These are phyloP conservation scores for Scytalopus superciliaris DNA, from an alignment of 2,113 vertebrate species.

Conservation along the genomic window DNA sequence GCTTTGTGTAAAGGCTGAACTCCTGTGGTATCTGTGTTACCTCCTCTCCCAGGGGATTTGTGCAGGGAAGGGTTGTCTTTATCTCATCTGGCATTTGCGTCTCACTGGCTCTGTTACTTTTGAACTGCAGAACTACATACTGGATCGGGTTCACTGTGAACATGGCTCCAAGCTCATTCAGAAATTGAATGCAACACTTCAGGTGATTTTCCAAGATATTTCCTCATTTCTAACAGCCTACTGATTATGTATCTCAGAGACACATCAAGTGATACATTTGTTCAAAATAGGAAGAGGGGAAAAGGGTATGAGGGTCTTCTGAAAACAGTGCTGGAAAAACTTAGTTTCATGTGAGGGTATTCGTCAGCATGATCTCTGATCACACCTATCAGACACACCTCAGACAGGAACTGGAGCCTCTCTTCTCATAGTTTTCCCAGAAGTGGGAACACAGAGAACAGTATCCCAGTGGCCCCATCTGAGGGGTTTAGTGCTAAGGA, in stretches of 20 bases:
- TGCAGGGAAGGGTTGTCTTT: not conserved
- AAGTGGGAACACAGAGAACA: not conserved
- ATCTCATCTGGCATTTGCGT: not conserved
- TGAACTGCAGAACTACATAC: not conserved
- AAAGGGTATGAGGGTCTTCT: not conserved
- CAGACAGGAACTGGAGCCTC: not conserved
- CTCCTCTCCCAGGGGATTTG: not conserved
- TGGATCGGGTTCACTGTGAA: not conserved
- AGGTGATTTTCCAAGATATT: not conserved
- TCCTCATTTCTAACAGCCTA: not conserved
- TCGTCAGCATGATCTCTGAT: not conserved
- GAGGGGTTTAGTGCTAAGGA: not conserved
- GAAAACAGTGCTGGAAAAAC: not conserved
- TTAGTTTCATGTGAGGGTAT: fast-evolving
- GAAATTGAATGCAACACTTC: not conserved
- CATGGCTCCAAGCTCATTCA: not conserved
- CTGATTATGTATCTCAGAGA: not conserved
- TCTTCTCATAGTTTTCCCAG: not conserved
- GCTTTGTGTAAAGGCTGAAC: not conserved
- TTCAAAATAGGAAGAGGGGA: not conserved
- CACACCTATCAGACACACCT: not conserved
- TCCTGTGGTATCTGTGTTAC: not conserved
- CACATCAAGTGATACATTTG: not conserved
- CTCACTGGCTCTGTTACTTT: not conserved
- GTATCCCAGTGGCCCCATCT: not conserved